Conservation (phyloP, 2,888 invertebrate species). For the Cheilosia scutellata region DNA sequence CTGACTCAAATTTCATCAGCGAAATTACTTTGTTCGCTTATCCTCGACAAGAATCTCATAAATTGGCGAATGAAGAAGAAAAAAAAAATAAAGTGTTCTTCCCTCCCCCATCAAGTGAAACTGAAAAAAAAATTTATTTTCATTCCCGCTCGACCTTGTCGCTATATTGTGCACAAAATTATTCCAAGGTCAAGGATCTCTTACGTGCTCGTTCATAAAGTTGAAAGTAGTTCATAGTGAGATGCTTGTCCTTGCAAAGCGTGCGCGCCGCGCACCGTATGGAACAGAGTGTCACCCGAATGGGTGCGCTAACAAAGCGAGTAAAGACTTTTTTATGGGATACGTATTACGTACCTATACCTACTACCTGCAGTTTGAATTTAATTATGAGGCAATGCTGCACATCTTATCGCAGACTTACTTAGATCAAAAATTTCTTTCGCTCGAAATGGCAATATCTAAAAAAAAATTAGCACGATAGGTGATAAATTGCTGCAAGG, state of each 20-base stretch:
- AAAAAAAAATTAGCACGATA: neutral
- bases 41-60: constrained; percentile 27
- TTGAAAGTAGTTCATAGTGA: neutral
- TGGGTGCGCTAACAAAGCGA: neutral
- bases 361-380: constrained; percentile 27
- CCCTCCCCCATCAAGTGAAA: neutral
- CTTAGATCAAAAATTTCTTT: neutral
- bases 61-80: constrained; percentile 4
- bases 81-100: neutral
- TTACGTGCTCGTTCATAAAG: neutral
- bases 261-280: no score
- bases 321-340: neutral
- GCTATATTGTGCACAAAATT: constrained; percentile 8
- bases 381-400: constrained; percentile 53
- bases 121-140: constrained; percentile 1
- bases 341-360: neutral
- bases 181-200: constrained; percentile 39
- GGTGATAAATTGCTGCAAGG: constrained; percentile 13
- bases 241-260: constrained; percentile 25
- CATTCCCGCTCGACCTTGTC: constrained; percentile 23
- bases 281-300: constrained; percentile 1
- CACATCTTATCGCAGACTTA: constrained; percentile 20
- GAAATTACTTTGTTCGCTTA: constrained; percentile 25
- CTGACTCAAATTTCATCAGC: constrained; percentile 47
- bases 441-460: neutral